Evolutionary conservation across 2,113 vertebrate genomes (phyloP), one percentile per base, ranked within the genome.

Genomic region (Etia nguti): DNA sequence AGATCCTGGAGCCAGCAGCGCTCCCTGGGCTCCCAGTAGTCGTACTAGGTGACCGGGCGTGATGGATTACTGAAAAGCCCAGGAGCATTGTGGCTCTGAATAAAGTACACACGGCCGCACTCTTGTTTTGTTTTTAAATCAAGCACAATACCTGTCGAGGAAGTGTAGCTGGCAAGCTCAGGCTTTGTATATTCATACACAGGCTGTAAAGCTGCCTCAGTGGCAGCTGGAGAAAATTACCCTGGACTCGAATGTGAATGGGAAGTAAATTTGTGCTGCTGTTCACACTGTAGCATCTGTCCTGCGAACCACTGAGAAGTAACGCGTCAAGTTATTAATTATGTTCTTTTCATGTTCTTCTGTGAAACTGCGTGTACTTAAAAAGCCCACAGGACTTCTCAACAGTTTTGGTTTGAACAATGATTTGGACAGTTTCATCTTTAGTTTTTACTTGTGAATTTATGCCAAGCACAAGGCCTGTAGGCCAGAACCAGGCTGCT

Each of bases 1-100:
- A 93, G 94, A 95, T 95, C 93, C 95, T 95, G 94, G 89, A 95
- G 94, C 93, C 93, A 90, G 87, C 59, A 59, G 86, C 26, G 2
- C 84, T 85, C 80, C 46, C 87, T 94, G 95, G 84, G 91, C 92
- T 93, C 59, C 90, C 87, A 56, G 77, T 59, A 54, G 82, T 60
- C 41, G 54, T 86, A 84, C 81, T 83, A 87, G 86, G 85, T 91
- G 92, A 90, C 90, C 43, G 77, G 86, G 79, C 38, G 29, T 96
- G 95, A 96, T 95, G 88, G 91, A 95, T 93, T 84, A 75, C 86
- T 90, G 36, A 88, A 89, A 90, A 86, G 86, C 82, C 81, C 84
- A 29, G 77, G 79, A 88, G 88, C 85, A 93, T 94, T 93, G 91
- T 94, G 90, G 83, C 86, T 81, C 79, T 84, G 68, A 88, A 89